A percentile compares a stretch with the other conserved stretches of the same genome.
Conservation (phyloP, 2,113 vertebrate genomes). For the Cebidichthys violaceus region DNA sequence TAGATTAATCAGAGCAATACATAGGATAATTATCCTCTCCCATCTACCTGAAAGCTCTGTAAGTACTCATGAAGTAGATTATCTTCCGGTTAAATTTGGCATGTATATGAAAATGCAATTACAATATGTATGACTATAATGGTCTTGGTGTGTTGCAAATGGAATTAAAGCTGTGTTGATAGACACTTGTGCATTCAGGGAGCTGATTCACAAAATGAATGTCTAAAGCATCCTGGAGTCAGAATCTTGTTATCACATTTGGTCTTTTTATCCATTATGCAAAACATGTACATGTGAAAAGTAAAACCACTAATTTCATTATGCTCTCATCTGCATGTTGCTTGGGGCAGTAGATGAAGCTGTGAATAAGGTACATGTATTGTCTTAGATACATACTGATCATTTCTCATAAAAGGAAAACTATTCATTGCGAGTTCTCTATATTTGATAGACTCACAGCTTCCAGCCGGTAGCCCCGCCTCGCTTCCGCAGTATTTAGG, state of each 20-base stretch:
- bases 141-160: not conserved
- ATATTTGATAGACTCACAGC: too few relatives aligned
- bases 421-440: not conserved
- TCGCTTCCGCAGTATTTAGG: not conserved
- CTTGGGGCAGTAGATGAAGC: not conserved
- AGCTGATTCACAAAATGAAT: not conserved
- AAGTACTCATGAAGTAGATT: conserved; percentile 14
- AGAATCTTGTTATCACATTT: not conserved
- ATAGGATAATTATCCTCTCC: conserved; percentile 14
- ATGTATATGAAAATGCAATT: conserved; percentile 21
- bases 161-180: not conserved
- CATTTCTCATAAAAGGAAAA: not conserved
- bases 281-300: not conserved
- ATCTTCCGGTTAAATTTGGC: conserved; percentile 23
- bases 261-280: too few relatives aligned
- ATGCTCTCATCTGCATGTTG: not conserved
- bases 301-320: not conserved
- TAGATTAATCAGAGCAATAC: conserved; percentile 5
- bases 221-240: not conserved
- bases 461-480: not conserved
- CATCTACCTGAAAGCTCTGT: conserved; percentile 8
- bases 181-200: not conserved
- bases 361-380: not conserved
- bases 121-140: conserved; percentile 18
- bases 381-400: not conserved